Evolutionary conservation across 2,797 vertebrate species (phyloP).

Genomic region (Coendou prehensilis): DNA sequence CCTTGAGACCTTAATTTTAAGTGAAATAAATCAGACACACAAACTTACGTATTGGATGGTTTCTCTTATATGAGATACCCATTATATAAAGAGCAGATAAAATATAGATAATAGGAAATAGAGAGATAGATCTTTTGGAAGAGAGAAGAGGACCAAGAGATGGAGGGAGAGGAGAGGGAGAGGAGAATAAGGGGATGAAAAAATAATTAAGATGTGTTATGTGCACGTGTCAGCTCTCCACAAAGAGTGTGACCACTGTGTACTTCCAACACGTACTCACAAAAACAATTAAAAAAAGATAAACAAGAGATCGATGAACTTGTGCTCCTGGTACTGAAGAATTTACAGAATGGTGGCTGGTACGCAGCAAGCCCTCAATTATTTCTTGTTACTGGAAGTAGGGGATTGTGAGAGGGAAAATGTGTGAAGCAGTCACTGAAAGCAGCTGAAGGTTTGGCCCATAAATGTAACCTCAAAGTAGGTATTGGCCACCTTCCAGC

Average conservation of each 20-base stretch:
- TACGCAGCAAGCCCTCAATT: accelerated
- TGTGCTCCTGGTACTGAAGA: neutral
- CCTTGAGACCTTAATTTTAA: neutral
- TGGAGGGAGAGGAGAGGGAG: neutral
- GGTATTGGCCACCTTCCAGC: neutral
- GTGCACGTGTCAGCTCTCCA: neutral
- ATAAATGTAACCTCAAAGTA: neutral
- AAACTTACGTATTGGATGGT: neutral
- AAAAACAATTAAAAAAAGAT: neutral
- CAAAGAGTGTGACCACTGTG: neutral
- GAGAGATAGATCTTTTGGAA: neutral
- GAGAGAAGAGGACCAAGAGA: neutral
- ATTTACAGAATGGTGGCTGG: neutral
- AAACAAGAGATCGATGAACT: neutral
- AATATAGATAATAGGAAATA: neutral
- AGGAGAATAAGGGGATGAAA: neutral
- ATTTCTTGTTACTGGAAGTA: neutral
- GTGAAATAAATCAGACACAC: neutral
- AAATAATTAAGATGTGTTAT: neutral
- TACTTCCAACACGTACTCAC: neutral
- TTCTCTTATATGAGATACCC: neutral
- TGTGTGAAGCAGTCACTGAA: neutral
- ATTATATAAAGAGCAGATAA: neutral
- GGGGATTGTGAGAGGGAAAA: neutral
- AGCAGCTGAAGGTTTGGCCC: neutral